Conservation (phyloP, 2,888 invertebrate genomes). For the Limnephilus lunatus region DNA sequence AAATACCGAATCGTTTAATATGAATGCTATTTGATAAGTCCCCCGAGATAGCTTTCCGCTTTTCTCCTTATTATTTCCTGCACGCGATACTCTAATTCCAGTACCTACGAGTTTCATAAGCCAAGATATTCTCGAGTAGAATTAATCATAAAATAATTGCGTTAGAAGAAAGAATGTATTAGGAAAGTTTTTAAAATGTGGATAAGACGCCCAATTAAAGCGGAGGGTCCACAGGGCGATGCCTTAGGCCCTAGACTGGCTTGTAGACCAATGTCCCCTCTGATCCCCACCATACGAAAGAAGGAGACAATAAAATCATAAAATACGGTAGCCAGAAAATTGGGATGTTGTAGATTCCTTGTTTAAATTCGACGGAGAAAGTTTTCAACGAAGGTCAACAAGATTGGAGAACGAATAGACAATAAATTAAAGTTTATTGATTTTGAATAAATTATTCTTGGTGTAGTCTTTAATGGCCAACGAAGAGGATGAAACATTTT, state of each 20-base stretch:
- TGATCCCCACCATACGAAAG: no score
- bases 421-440: conserved; percentile 24
- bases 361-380: conserved; percentile 27
- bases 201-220: conserved; percentile 18
- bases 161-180: conserved; percentile 29
- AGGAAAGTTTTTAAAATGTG: conserved; percentile 29
- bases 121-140: neutral
- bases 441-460: conserved; percentile 14
- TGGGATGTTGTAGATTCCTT: neutral
- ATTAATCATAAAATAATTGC: conserved; percentile 44
- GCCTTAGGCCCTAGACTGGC: no score
- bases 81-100: conserved; percentile 44
- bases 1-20: neutral
- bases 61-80: conserved; percentile 39
- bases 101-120: conserved; percentile 25
- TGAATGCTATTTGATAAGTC: conserved; percentile 21
- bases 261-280: no score
- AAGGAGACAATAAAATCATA: conserved; percentile 1
- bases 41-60: conserved; percentile 34
- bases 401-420: neutral
- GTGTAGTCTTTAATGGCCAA: conserved; percentile 14
- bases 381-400: conserved; percentile 19
- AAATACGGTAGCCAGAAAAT: neutral
- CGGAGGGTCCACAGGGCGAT: neutral
- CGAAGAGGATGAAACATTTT: neutral